Conservation (phyloP, 2,888 invertebrate species). For the Pinctada fucata region DNA sequence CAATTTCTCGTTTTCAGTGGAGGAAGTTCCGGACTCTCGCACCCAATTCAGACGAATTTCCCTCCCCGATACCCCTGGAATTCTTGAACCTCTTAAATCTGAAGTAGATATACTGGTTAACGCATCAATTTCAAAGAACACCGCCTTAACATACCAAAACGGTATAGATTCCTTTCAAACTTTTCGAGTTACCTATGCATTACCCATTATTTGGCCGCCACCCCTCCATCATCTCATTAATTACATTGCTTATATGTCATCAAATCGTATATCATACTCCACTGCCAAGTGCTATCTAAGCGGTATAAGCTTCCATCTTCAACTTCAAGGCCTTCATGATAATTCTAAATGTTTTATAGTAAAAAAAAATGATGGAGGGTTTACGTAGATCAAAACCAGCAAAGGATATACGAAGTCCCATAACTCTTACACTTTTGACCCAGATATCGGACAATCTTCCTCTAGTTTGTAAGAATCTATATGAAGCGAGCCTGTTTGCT, state of each 20-base stretch:
- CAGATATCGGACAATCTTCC: neutral
- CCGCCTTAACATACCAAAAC: neutral
- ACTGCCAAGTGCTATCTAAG: conserved; percentile 1
- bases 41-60: neutral
- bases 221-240: neutral
- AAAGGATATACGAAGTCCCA: neutral
- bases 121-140: neutral
- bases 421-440: neutral
- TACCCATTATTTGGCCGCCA: neutral
- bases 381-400: neutral
- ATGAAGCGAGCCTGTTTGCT: neutral
- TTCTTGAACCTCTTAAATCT: neutral
- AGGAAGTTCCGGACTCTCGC: neutral
- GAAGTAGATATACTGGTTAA: neutral
- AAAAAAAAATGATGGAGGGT: conserved; percentile 8
- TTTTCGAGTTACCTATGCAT: neutral
- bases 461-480: neutral
- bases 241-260: neutral
- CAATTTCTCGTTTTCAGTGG: conserved; percentile 8
- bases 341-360: conserved; percentile 12
- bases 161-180: neutral
- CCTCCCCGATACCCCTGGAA: neutral
- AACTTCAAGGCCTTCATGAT: neutral
- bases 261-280: neutral
- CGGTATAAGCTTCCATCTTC: neutral